A percentile compares a stretch with the other conserved stretches of the same genome.
Evolutionary conservation across 2,888 invertebrate species (phyloP).

Genomic region (Pyrrhosoma nymphula): DNA sequence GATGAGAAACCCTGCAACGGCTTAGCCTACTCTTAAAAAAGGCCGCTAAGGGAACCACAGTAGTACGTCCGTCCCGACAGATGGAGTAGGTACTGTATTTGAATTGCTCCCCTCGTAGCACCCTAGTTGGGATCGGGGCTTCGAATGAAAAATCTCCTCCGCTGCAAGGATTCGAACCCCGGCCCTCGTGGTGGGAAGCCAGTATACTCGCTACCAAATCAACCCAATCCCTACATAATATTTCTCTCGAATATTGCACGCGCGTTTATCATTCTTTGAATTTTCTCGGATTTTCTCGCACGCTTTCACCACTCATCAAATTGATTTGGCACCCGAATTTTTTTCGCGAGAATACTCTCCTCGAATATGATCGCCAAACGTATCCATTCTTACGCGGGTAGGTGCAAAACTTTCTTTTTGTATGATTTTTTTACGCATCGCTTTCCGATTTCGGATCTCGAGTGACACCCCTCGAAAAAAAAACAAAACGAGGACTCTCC

Average conservation of each 20-base stretch:
- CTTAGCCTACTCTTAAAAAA: no score
- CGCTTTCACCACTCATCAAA: background rate
- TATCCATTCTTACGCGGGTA: background rate
- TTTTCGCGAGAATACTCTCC: background rate
- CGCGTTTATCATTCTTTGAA: background rate
- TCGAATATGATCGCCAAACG: background rate
- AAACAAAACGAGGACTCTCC: background rate
- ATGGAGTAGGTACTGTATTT: no score
- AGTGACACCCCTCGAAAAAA: background rate
- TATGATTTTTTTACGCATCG: background rate
- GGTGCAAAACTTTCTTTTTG: background rate
- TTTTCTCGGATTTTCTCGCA: background rate
- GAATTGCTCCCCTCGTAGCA: no score
- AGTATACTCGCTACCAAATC: no score
- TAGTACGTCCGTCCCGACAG: no score
- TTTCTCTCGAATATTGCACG: background rate
- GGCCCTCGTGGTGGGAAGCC: no score
- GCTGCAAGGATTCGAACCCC: no score
- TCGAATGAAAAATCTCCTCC: no score
- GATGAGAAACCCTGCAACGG: no score
- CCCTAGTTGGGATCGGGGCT: no score
- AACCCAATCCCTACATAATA: background rate
- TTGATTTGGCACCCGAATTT: background rate
- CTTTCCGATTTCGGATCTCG: background rate
- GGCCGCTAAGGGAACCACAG: no score